phyloP scores from a whole-genome alignment of 2,797 vertebrate species.

The Morus bassanus region DNA sequence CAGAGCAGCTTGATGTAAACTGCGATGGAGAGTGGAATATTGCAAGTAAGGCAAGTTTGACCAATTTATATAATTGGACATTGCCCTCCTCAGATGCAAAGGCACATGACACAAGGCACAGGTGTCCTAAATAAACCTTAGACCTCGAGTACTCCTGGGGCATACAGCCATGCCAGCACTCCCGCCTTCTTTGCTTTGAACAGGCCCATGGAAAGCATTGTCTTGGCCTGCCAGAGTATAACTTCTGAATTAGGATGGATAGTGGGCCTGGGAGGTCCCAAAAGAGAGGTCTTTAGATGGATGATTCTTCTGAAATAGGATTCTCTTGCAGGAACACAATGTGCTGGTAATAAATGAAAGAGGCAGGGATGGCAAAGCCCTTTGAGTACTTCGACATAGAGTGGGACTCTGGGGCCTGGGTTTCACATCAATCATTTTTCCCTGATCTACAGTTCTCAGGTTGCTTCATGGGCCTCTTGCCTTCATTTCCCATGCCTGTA shows the following conservation, averaged over 20 bases:
- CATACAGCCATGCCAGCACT: not conserved
- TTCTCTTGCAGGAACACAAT: not conserved
- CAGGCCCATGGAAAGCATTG: rapidly evolving
- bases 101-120: not conserved
- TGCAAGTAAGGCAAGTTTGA: not conserved
- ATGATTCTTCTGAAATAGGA: not conserved
- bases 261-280: not conserved
- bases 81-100: not conserved
- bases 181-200: not conserved
- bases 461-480: not conserved
- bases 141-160: not conserved
- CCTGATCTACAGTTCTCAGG: not conserved
- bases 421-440: not conserved
- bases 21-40: not conserved
- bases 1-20: not conserved
- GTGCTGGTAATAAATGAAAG: not conserved
- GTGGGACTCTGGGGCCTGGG: not conserved
- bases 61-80: not conserved
- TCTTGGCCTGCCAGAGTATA: not conserved
- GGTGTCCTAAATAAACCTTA: not conserved
- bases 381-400: not conserved
- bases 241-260: not conserved
- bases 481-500: not conserved
- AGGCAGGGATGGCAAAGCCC: not conserved
- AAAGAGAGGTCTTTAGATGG: not conserved